Evolutionary conservation across 2,113 vertebrate species (phyloP).

Genomic region (Proteles cristata): DNA sequence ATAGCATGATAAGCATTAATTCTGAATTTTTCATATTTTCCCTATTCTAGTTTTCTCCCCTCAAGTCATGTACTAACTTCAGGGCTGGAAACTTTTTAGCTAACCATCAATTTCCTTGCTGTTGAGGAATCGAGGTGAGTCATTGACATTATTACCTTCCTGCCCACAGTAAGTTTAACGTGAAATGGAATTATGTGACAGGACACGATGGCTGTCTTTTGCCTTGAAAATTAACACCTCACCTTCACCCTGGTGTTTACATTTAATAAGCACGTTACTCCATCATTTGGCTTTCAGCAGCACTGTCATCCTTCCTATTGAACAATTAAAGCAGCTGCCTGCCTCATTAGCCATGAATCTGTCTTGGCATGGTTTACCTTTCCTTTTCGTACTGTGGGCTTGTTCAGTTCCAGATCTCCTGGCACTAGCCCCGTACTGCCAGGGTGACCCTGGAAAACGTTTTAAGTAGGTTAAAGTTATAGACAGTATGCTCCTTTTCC

Average conservation of each 20-base stretch:
- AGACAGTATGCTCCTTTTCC: background rate
- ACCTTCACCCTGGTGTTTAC: slow-evolving; percentile 50
- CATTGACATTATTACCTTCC: background rate
- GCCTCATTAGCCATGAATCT: slow-evolving; percentile 17
- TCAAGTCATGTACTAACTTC: slow-evolving; percentile 46
- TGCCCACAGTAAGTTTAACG: slow-evolving; percentile 28
- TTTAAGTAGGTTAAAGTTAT: slow-evolving; percentile 11
- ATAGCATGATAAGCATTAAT: background rate
- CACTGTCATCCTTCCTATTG: background rate
- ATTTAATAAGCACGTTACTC: slow-evolving; percentile 28
- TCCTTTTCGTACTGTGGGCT: background rate
- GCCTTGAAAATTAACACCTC: slow-evolving; percentile 58
- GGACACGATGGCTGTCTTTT: background rate
- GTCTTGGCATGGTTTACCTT: slow-evolving; percentile 26
- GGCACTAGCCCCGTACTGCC: background rate
- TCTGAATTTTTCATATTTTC: slow-evolving; percentile 53
- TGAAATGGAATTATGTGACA: slow-evolving; percentile 53
- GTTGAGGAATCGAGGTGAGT: slow-evolving; percentile 50
- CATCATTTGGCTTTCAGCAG: slow-evolving; percentile 47
- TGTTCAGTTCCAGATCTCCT: background rate
- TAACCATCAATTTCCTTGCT: slow-evolving; percentile 42
- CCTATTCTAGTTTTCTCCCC: background rate
- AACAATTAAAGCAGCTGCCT: slow-evolving; percentile 2
- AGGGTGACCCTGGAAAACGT: slow-evolving; percentile 32
- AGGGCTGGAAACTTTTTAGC: background rate